These are phyloP conservation scores for Caracal caracal DNA, from an alignment of 2,113 vertebrate genomes.

Conservation along the genomic window DNA sequence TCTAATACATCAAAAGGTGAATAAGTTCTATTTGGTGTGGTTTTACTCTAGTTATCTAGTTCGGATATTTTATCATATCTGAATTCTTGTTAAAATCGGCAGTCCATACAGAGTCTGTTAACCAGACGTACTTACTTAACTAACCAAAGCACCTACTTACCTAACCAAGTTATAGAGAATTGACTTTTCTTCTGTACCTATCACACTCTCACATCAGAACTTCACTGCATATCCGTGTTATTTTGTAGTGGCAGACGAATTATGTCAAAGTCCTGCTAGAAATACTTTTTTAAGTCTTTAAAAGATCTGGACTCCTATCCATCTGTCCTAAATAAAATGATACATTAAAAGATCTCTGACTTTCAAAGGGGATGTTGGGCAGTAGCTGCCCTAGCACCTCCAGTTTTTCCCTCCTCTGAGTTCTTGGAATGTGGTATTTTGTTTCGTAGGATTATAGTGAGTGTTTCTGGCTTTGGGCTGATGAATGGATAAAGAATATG, in stretches of 20 bases:
- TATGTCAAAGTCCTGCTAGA: not conserved
- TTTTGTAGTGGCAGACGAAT: not conserved
- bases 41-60: slow-evolving; percentile 14
- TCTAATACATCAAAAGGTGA: not conserved
- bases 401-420: not conserved
- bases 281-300: slow-evolving; percentile 18
- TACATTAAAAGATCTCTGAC: not conserved
- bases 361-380: not conserved
- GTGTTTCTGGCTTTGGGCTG: not conserved
- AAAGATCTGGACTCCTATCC: not conserved
- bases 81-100: slow-evolving; percentile 33
- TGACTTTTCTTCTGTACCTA: not conserved
- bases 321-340: not conserved
- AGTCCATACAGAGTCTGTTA: not conserved
- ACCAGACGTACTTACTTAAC: not conserved
- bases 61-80: not conserved
- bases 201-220: not conserved
- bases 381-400: not conserved
- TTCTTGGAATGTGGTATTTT: not conserved
- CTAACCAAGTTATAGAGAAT: slow-evolving; percentile 10
- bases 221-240: slow-evolving; percentile 1
- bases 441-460: not conserved
- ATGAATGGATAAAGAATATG: no score
- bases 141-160: not conserved
- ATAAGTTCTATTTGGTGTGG: not conserved